Percentiles rank a stretch among this genome's conserved stretches.
Conservation (phyloP, 2,888 invertebrate species). For the Bombyx huttoni region DNA sequence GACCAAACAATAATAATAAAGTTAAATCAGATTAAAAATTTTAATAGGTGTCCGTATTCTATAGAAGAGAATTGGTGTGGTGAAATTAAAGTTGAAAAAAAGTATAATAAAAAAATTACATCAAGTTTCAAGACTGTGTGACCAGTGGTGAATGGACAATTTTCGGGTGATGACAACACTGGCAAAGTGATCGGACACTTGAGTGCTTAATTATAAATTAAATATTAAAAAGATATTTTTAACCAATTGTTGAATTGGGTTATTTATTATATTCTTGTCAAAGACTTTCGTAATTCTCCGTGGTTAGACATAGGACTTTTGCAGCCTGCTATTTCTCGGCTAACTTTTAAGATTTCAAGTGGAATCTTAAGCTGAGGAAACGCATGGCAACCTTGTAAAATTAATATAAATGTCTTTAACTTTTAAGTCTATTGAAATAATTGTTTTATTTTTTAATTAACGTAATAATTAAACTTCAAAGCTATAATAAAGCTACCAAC, state of each 20-base stretch:
- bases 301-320: background rate
- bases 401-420: too few relatives aligned
- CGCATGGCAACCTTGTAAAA: too few relatives aligned
- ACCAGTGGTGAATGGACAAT: conserved; percentile 14
- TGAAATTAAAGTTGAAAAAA: background rate
- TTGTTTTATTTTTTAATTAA: background rate
- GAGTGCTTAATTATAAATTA: conserved; percentile 7
- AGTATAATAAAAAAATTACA: background rate
- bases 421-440: too few relatives aligned
- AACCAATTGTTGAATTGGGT: background rate
- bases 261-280: background rate
- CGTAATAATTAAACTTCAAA: background rate
- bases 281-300: background rate
- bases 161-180: conserved; percentile 12
- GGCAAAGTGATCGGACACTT: conserved; percentile 12
- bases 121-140: conserved; percentile 4
- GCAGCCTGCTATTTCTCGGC: background rate
- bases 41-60: too few relatives aligned
- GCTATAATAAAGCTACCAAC: background rate
- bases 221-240: conserved; percentile 3
- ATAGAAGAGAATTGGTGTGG: too few relatives aligned
- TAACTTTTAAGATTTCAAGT: background rate
- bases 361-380: too few relatives aligned
- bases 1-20: too few relatives aligned
- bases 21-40: too few relatives aligned